phyloP scores from a whole-genome alignment of 2,888 invertebrate genomes.

The Scrobipalpa costella region DNA sequence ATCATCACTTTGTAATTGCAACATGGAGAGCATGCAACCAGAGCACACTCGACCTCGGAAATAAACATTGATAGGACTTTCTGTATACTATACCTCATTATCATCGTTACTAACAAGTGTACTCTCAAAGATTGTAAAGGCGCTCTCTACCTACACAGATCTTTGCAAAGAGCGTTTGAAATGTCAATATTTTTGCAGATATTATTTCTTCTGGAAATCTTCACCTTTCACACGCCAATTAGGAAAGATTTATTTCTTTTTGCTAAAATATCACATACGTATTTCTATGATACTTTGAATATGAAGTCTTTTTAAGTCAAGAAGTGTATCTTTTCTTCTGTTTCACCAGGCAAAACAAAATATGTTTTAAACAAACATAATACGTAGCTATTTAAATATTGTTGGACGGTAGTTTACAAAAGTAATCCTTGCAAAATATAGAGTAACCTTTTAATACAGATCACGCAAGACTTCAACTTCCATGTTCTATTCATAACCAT shows the following conservation, averaged over 20 bases:
- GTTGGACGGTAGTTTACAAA: no score
- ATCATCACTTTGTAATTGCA: slow-evolving; percentile 72
- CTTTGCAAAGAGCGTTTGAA: not conserved
- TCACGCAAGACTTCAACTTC: slow-evolving; percentile 7
- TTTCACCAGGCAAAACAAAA: no score
- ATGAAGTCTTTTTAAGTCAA: no score
- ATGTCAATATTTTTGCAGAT: not conserved
- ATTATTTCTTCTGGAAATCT: not conserved
- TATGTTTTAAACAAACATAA: no score
- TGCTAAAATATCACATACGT: no score
- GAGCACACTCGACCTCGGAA: slow-evolving; percentile 2
- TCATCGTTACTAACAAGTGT: not conserved
- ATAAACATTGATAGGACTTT: slow-evolving; percentile 13
- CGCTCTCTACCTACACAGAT: no score
- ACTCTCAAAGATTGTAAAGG: not conserved
- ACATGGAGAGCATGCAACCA: slow-evolving; percentile 49
- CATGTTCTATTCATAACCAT: slow-evolving; percentile 29
- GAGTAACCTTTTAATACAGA: not conserved
- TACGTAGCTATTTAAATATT: no score
- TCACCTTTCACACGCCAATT: not conserved
- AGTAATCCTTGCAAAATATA: not conserved
- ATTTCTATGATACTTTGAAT: no score
- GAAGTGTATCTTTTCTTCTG: no score
- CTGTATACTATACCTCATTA: slow-evolving; percentile 18
- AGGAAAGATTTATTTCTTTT: no score